Conservation (phyloP, 1,140 invertebrate species). For the Stegodyphus mimosarum region DNA sequence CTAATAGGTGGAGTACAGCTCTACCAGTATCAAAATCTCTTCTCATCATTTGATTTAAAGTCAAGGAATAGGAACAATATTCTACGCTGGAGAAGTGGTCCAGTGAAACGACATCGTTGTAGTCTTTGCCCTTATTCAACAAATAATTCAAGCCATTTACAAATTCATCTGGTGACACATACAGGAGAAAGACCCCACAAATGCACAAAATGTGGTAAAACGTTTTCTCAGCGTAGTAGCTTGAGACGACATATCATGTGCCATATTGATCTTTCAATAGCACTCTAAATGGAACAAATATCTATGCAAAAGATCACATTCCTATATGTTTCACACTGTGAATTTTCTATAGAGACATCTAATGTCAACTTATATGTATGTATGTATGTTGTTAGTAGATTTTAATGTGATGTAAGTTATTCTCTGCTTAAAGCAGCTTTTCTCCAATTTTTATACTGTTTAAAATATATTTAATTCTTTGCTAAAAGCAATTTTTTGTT, state of each 20-base stretch:
- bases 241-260: conserved; percentile 48
- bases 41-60: conserved; percentile 51
- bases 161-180: conserved; percentile 45
- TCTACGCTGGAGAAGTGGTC: conserved; percentile 23
- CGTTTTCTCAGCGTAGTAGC: conserved; percentile 56
- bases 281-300: background rate
- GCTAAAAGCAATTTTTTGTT: background rate
- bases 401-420: background rate
- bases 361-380: conserved; percentile 22
- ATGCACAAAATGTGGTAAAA: conserved; percentile 43
- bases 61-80: conserved; percentile 47
- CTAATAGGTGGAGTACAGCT: conserved; percentile 41
- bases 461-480: background rate
- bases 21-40: conserved; percentile 40
- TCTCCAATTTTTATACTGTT: no score
- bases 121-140: conserved; percentile 48
- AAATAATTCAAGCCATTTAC: conserved; percentile 54
- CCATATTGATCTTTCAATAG: conserved; percentile 42
- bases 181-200: conserved; percentile 46
- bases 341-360: conserved; percentile 7
- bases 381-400: background rate
- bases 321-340: conserved; percentile 4
- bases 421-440: conserved; percentile 27
- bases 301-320: background rate
- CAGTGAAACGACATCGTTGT: conserved; percentile 44